Conservation (phyloP, 2,888 invertebrate genomes). For the Leucophenga maculata region DNA sequence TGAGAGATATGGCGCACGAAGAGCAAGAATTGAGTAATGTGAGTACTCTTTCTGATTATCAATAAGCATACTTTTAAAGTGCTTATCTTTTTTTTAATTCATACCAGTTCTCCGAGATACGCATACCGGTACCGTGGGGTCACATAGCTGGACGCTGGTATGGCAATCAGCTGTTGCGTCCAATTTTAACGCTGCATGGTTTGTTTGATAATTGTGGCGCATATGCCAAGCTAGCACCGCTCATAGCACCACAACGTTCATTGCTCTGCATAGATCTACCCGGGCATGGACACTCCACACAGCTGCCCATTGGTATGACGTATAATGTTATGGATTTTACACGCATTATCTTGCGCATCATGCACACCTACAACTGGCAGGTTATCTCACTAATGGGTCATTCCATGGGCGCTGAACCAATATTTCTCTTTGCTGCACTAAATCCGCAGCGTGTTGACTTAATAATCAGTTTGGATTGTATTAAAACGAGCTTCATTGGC, state of each 20-base stretch:
- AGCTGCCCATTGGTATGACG: conserved; percentile 75
- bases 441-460: background rate
- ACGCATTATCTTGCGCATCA: conserved; percentile 74
- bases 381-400: conserved; percentile 79
- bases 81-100: no score
- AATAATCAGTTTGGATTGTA: background rate
- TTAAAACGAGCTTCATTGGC: background rate
- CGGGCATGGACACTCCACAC: conserved; percentile 80
- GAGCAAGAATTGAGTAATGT: no score
- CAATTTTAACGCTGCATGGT: conserved; percentile 81
- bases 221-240: conserved; percentile 79
- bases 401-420: conserved; percentile 73
- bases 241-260: conserved; percentile 73
- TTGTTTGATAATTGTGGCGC: conserved; percentile 85
- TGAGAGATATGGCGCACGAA: no score
- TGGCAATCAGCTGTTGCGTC: conserved; percentile 77
- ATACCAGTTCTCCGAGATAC: conserved; percentile 75
- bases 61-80: no score
- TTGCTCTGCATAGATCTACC: conserved; percentile 79
- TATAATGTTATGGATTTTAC: conserved; percentile 65
- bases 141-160: conserved; percentile 80
- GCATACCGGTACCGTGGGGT: conserved; percentile 79
- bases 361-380: conserved; percentile 78
- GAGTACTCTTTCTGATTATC: no score
- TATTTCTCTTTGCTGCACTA: background rate